Percentiles rank a stretch among this genome's conserved stretches.
Conservation (phyloP, 2,888 invertebrate genomes). For the Drosophila basisetae region DNA sequence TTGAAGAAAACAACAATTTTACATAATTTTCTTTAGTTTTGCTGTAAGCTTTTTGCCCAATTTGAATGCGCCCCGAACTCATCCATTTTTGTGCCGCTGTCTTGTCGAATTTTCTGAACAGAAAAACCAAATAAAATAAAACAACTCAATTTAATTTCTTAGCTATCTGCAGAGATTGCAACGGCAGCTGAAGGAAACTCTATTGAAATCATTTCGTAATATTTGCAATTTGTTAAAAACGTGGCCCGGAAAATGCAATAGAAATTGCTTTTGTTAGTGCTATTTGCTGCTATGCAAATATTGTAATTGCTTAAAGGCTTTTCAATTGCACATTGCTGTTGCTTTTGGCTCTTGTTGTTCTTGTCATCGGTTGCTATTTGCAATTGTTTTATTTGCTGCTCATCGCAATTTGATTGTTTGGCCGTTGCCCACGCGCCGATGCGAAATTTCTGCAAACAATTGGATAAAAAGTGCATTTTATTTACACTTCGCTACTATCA, state of each 20-base stretch:
- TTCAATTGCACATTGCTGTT: slow-evolving; percentile 22
- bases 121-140: slow-evolving; percentile 38
- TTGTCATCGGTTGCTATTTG: slow-evolving; percentile 23
- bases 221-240: slow-evolving; percentile 73
- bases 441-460: slow-evolving; percentile 46
- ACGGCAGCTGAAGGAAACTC: slow-evolving; percentile 44
- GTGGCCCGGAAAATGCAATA: slow-evolving; percentile 54
- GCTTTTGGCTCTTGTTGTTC: slow-evolving; percentile 10
- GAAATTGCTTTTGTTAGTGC: slow-evolving; percentile 42
- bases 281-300: slow-evolving; percentile 56
- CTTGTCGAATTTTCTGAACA: slow-evolving; percentile 42
- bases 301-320: slow-evolving; percentile 68
- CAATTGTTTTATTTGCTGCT: slow-evolving; percentile 57
- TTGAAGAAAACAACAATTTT: slow-evolving; percentile 46
- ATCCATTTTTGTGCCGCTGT: slow-evolving; percentile 33
- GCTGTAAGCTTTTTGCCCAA: slow-evolving; percentile 26
- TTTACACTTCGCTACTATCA: slow-evolving; percentile 40
- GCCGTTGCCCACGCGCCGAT: slow-evolving; percentile 43
- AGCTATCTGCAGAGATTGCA: slow-evolving; percentile 41
- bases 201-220: slow-evolving; percentile 74
- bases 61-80: slow-evolving; percentile 28
- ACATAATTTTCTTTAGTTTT: slow-evolving; percentile 61
- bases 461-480: slow-evolving; percentile 31
- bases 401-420: slow-evolving; percentile 54
- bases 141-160: slow-evolving; percentile 74